Base-by-base conservation (phyloP, 2,113 vertebrate genomes). In the Pomatorhinus ruficollis region DNA sequence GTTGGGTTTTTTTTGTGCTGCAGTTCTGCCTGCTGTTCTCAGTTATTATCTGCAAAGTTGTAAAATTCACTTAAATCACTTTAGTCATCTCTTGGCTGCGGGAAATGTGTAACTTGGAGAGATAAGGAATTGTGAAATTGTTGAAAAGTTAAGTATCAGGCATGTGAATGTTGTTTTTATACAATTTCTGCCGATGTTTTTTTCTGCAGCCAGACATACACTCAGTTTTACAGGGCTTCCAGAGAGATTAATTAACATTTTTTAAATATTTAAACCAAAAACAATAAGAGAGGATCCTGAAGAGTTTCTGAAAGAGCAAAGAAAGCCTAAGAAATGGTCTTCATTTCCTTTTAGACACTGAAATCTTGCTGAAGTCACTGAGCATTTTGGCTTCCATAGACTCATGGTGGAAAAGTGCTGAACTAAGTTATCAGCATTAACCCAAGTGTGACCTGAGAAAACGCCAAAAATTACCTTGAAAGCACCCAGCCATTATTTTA, bases 1-100 rank as follows among this genome's bases (percentile, higher is more conserved):
- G 40, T 89, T 84, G 42, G 42, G 42, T 86, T 64, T 40, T 65
- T 40, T 75, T 90, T 87, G 59, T 40, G 4, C 49, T 83, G 57
- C n/a, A 61, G 17, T 85, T 88, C 76, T 85, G 75, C 63, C 75
- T 88, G 81, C 68, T 94, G 69, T 92, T 90, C 91, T 86, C 63
- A 37, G 49, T 88, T 92, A 61, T 77, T 89, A 89, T 85, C 87
- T 72, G 59, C 49, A 57, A 89, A 93, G 81, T 54, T 93, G 87
- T 80, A 93, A 96, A 95, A 95, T 86, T 57, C 72, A 42, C 14
- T 35, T 37, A 83, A 77, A 94, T 81, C 45, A 42, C 70, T 94
- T 93, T 54, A 94, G 90, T 91, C 78, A 93, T 82, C 69, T 95
- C 65, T 93, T 95, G 92, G 84, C 84, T 89, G 57, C 2, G 6